Percentiles rank a stretch among this genome's conserved stretches.
Conservation (phyloP, 2,888 invertebrate genomes). For the Synanthedon myopaeformis region DNA sequence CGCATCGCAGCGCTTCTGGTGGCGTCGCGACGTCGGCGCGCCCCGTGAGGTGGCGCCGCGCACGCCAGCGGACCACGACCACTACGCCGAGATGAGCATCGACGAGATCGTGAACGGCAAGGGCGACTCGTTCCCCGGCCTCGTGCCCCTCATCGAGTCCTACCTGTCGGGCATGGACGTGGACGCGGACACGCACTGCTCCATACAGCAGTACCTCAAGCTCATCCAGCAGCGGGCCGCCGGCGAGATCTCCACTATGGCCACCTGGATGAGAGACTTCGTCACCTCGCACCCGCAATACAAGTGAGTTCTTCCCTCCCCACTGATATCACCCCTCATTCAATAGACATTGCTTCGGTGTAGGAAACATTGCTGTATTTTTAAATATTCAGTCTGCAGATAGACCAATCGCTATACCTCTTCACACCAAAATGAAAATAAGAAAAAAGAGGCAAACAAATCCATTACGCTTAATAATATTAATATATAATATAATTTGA, state of each 20-base stretch:
- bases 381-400: too few species aligned
- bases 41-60: constrained; percentile 42
- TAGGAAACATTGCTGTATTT: too few species aligned
- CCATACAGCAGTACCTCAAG: constrained; percentile 95
- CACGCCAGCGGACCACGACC: constrained; percentile 22
- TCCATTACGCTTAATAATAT: too few species aligned
- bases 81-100: constrained; percentile 86
- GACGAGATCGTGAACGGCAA: constrained; percentile 98
- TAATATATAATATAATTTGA: too few species aligned
- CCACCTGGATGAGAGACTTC: constrained; percentile 93
- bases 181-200: constrained; percentile 98
- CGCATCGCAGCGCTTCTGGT: constrained; percentile 89
- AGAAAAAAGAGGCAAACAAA: not conserved
- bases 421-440: not conserved
- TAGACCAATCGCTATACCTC: too few species aligned
- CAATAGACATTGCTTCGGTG: constrained; percentile 20
- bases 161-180: constrained; percentile 96
- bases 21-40: constrained; percentile 81
- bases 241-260: constrained; percentile 93
- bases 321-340: too few species aligned
- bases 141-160: constrained; percentile 93
- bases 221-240: constrained; percentile 89
- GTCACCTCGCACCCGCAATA: constrained; percentile 90
- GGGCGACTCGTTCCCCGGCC: constrained; percentile 92
- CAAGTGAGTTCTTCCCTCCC: constrained; percentile 65